Evolutionary conservation across 1,140 invertebrate species (phyloP).

Genomic region (Sycobia sp.): DNA sequence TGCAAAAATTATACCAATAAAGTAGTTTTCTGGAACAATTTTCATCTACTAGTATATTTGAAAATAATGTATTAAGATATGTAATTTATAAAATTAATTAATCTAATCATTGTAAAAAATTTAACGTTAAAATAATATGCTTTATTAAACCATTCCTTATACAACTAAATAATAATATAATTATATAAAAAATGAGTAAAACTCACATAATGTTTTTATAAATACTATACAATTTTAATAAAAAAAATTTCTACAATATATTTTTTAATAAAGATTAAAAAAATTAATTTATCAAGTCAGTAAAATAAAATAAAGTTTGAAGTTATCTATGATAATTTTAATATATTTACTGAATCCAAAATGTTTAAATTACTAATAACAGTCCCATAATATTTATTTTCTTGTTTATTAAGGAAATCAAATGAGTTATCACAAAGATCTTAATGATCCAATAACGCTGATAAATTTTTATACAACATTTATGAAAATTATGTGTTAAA

Average conservation of each 20-base stretch:
- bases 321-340: too few species aligned
- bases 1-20: too few species aligned
- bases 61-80: too few species aligned
- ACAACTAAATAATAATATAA: conserved; percentile 21
- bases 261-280: too few species aligned
- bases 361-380: background rate
- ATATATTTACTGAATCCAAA: too few species aligned
- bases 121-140: conserved; percentile 1
- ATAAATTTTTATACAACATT: conserved; percentile 2
- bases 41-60: too few species aligned
- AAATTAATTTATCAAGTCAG: too few species aligned
- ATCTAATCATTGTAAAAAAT: too few species aligned
- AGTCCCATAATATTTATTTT: conserved; percentile 5
- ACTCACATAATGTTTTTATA: background rate
- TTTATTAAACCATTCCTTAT: conserved; percentile 18
- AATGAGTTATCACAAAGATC: conserved; percentile 8
- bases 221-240: conserved; percentile 3
- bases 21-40: too few species aligned
- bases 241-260: too few species aligned
- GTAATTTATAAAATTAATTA: too few species aligned
- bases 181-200: conserved; percentile 26
- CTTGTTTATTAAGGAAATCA: conserved; percentile 2
- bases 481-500: conserved; percentile 2
- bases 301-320: too few species aligned
- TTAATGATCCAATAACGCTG: background rate